These are phyloP conservation scores for Colaptes auratus DNA, from an alignment of 2,113 vertebrate genomes.

Conservation along the genomic window DNA sequence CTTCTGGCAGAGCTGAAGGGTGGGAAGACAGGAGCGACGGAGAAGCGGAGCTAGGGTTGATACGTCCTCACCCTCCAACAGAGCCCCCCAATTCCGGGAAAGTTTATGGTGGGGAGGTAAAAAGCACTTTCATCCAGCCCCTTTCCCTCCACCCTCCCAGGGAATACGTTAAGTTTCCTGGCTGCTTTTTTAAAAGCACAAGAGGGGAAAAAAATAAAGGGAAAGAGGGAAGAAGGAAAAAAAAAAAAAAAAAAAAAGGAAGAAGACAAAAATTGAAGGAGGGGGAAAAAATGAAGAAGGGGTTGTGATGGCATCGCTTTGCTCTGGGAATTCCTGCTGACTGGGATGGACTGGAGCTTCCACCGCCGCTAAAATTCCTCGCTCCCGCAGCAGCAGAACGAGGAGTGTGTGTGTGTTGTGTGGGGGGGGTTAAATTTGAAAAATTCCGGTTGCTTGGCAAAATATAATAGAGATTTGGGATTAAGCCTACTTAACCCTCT, in stretches of 20 bases:
- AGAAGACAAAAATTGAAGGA: too few relatives aligned
- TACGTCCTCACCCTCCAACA: background rate
- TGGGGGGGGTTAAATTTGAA: background rate
- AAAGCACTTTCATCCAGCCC: background rate
- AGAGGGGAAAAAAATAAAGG: background rate
- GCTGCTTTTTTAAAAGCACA: constrained; percentile 6
- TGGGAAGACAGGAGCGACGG: background rate
- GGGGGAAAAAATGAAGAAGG: background rate
- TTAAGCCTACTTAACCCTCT: constrained; percentile 70
- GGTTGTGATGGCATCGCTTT: background rate
- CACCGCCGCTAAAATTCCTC: background rate
- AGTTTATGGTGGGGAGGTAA: constrained; percentile 56
- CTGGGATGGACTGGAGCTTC: background rate
- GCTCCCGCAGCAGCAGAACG: background rate
- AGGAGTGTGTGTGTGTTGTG: background rate
- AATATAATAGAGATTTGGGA: constrained; percentile 61
- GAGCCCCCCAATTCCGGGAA: background rate
- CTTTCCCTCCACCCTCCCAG: background rate
- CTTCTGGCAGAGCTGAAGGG: background rate
- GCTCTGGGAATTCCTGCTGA: background rate
- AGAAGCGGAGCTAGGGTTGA: background rate
- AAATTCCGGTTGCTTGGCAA: constrained; percentile 62
- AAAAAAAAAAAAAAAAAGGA: too few relatives aligned
- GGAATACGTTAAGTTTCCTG: constrained; percentile 55
- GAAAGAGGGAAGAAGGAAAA: too few relatives aligned